Conservation (phyloP, 1,140 invertebrate genomes). For the Drosophila nigrodunni region DNA sequence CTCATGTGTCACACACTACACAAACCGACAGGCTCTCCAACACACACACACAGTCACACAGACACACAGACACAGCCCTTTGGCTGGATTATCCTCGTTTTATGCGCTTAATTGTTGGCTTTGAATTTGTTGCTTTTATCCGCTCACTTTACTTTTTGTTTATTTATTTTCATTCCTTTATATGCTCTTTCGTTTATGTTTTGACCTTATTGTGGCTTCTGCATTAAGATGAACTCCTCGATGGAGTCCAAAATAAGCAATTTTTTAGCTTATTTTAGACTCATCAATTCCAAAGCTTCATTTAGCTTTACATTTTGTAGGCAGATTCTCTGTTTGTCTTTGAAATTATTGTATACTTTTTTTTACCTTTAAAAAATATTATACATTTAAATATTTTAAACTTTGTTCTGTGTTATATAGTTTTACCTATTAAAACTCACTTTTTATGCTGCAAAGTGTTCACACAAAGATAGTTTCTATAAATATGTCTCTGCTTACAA, state of each 20-base stretch:
- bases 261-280: not conserved
- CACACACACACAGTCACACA: not conserved
- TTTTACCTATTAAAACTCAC: too few species aligned
- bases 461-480: too few species aligned
- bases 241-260: too few species aligned
- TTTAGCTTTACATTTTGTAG: too few species aligned
- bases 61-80: slow-evolving; percentile 17
- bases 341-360: too few species aligned
- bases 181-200: not conserved
- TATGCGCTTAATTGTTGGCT: slow-evolving; percentile 73
- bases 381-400: too few species aligned
- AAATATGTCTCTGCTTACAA: too few species aligned
- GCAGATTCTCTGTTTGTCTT: too few species aligned
- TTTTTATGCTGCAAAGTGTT: too few species aligned
- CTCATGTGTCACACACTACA: not conserved
- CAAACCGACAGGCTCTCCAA: not conserved
- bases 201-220: slow-evolving; percentile 3
- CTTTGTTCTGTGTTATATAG: too few species aligned
- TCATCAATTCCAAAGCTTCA: too few species aligned
- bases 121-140: slow-evolving; percentile 48
- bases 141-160: slow-evolving; percentile 21
- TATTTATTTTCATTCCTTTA: slow-evolving; percentile 8
- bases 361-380: too few species aligned
- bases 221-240: not conserved
- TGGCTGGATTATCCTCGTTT: slow-evolving; percentile 65